These are phyloP conservation scores for Thereuonema tuberculata DNA, from an alignment of 1,140 invertebrate species.

Conservation along the genomic window DNA sequence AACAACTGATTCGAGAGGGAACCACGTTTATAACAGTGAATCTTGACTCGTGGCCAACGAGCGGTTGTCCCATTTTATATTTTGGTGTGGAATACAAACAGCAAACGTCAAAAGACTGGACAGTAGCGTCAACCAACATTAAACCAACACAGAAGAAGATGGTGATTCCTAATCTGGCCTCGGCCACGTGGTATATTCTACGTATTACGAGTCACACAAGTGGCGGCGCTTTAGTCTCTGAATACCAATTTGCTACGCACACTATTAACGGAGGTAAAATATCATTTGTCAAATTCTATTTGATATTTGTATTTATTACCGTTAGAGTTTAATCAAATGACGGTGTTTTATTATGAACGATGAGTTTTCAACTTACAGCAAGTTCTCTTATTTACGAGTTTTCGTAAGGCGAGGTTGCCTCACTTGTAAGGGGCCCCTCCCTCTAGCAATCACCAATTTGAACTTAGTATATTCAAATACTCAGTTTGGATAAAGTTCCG, in stretches of 20 bases:
- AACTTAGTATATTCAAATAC: too few relatives aligned
- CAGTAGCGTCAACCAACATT: conserved; percentile 80
- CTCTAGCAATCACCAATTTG: too few relatives aligned
- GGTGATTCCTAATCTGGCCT: conserved; percentile 75
- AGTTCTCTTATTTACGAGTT: too few relatives aligned
- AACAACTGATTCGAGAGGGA: conserved; percentile 22
- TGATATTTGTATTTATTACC: too few relatives aligned
- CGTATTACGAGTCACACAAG: conserved; percentile 89
- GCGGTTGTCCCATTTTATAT: conserved; percentile 39
- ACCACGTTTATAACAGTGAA: conserved; percentile 30
- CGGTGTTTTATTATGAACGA: too few relatives aligned
- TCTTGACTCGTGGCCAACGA: conserved; percentile 37
- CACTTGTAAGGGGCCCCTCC: too few relatives aligned
- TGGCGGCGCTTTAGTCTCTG: conserved; percentile 81
- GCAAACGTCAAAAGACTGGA: conserved; percentile 43
- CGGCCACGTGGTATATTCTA: conserved; percentile 71
- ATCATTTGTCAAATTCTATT: background rate
- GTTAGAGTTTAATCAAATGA: too few relatives aligned
- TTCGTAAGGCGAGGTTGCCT: too few relatives aligned
- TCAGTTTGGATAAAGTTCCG: too few relatives aligned
- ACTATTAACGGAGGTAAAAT: conserved; percentile 76
- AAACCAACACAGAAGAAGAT: conserved; percentile 72
- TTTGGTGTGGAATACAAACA: conserved; percentile 25
- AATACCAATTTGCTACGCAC: conserved; percentile 90
- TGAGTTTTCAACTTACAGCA: too few relatives aligned